Percentiles rank a stretch among this genome's conserved stretches.
Evolutionary conservation across 2,797 vertebrate genomes (phyloP).

Genomic region (Hapalemur alaotrensis): DNA sequence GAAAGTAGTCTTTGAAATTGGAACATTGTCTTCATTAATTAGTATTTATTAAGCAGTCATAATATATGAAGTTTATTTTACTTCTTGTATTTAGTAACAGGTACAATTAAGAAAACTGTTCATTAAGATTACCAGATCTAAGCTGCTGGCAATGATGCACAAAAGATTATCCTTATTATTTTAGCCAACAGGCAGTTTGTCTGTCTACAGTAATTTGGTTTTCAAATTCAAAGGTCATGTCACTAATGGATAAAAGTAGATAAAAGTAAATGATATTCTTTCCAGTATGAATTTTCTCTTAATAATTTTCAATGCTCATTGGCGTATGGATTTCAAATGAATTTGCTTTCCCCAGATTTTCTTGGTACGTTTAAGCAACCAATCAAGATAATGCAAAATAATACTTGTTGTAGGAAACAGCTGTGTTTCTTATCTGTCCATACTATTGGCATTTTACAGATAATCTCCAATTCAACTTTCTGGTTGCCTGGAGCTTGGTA

Average conservation of each 20-base stretch:
- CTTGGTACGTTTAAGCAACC: conserved; percentile 25
- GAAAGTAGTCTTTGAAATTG: neutral
- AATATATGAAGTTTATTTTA: neutral
- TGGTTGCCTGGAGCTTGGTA: neutral
- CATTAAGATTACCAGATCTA: neutral
- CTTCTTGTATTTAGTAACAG: neutral
- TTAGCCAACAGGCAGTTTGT: neutral
- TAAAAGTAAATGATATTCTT: neutral
- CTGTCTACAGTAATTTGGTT: neutral
- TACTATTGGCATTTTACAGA: neutral
- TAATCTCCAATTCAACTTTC: conserved; percentile 1
- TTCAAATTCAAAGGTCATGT: conserved; percentile 12
- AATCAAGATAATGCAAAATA: neutral
- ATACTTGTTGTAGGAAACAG: neutral
- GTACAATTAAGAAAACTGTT: neutral
- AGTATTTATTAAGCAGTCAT: neutral
- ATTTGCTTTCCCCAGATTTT: neutral
- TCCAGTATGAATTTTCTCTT: conserved; percentile 21
- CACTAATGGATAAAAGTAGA: neutral
- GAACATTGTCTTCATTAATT: conserved; percentile 3
- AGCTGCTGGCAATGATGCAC: neutral
- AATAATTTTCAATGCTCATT: neutral
- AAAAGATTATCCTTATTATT: neutral
- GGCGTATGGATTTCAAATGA: neutral
- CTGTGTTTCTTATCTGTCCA: neutral